Evolutionary conservation across 2,797 vertebrate genomes (phyloP).

Genomic region (Microctenopoma steveboyesi): DNA sequence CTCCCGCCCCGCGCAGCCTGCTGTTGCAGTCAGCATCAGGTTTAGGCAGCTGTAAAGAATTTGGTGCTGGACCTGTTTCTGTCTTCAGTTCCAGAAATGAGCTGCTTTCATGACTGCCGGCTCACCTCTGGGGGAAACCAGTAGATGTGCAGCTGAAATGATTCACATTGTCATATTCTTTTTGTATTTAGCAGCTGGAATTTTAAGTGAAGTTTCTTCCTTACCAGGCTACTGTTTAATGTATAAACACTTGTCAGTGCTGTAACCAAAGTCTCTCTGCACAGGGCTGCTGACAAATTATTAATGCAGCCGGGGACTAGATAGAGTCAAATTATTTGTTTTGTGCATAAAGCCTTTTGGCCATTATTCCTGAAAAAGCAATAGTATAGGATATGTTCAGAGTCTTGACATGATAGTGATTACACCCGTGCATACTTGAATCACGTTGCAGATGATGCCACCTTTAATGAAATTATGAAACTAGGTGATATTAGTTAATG

Average conservation of each 20-base stretch:
- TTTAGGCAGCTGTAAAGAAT: background rate
- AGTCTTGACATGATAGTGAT: too few species aligned
- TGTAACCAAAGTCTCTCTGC: slow-evolving; percentile 1
- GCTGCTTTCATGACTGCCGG: background rate
- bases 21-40: background rate
- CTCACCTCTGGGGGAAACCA: background rate
- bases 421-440: too few species aligned
- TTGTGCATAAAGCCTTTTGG: background rate
- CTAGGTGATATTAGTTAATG: background rate
- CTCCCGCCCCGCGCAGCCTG: background rate
- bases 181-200: background rate
- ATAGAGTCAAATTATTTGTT: background rate
- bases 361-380: background rate
- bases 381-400: background rate
- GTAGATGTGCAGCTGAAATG: background rate
- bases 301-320: background rate
- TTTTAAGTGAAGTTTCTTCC: slow-evolving; percentile 12
- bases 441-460: background rate
- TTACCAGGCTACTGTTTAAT: slow-evolving; percentile 25
- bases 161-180: background rate
- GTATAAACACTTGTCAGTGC: slow-evolving; percentile 27
- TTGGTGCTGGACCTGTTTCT: background rate
- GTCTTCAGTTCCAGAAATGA: background rate
- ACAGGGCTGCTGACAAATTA: slow-evolving; percentile 18
- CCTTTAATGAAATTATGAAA: background rate